phyloP scores from a whole-genome alignment of 2,888 invertebrate species.

The Metallyticus violacea region DNA sequence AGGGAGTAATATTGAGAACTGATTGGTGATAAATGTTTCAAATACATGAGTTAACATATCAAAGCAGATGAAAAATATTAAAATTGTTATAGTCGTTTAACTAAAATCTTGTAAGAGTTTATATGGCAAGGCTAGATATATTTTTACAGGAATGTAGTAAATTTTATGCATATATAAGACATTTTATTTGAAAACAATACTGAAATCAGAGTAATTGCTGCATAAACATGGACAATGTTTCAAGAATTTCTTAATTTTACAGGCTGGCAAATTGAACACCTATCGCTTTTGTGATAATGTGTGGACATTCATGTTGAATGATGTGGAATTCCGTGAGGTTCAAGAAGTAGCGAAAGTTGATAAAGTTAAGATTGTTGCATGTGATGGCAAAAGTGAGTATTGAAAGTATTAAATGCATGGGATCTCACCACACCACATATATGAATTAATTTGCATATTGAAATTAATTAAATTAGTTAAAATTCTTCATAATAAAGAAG shows the following conservation, averaged over 20 bases:
- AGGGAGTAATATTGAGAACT: no score
- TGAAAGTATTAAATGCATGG: neutral
- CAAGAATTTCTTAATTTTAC: constrained; percentile 32
- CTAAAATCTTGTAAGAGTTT: no score
- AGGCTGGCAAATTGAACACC: constrained; percentile 60
- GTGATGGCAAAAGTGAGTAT: constrained; percentile 88
- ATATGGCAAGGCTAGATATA: no score
- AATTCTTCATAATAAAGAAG: no score
- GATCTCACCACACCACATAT: no score
- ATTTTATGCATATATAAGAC: neutral
- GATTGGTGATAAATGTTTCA: no score
- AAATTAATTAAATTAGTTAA: no score
- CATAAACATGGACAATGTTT: neutral
- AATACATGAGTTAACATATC: no score
- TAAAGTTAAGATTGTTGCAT: constrained; percentile 96
- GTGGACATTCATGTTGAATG: constrained; percentile 98
- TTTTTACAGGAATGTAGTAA: neutral
- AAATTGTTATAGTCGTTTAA: no score
- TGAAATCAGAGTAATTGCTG: neutral
- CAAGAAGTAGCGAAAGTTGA: constrained; percentile 90
- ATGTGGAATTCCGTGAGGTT: constrained; percentile 95
- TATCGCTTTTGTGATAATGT: constrained; percentile 97
- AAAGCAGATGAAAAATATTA: no score
- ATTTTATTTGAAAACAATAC: neutral
- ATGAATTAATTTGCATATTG: no score